Conservation (phyloP, 2,113 vertebrate species). For the Pholis gunnellus region DNA sequence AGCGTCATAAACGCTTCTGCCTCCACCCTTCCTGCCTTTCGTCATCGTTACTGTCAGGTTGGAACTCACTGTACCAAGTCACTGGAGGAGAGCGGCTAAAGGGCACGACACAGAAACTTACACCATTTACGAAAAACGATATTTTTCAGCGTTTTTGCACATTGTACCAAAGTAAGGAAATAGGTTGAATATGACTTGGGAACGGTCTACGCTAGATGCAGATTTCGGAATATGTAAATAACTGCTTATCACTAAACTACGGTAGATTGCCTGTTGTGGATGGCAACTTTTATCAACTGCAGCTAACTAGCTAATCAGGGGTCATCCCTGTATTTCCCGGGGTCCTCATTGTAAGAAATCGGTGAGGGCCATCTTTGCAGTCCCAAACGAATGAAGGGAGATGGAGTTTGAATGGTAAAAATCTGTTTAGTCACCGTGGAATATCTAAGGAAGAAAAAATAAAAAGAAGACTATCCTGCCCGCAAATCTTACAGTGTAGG, state of each 20-base stretch:
- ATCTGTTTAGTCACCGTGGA: too few species aligned
- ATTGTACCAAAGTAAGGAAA: neutral
- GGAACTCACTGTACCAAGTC: neutral
- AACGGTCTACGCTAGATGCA: neutral
- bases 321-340: neutral
- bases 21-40: constrained; percentile 35
- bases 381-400: neutral
- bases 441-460: too few species aligned
- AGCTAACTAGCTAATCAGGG: constrained; percentile 1
- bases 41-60: neutral
- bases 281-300: neutral
- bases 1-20: neutral
- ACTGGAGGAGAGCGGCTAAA: neutral
- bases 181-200: neutral
- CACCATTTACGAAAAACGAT: neutral
- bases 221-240: neutral
- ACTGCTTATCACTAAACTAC: neutral
- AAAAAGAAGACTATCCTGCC: too few species aligned
- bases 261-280: neutral
- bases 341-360: neutral
- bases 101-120: neutral
- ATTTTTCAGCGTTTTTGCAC: neutral
- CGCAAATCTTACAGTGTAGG: neutral
- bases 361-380: neutral
- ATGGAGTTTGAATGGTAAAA: too few species aligned